Evolutionary conservation across 2,888 invertebrate genomes (phyloP).

Genomic region (Lycaena phlaeas): DNA sequence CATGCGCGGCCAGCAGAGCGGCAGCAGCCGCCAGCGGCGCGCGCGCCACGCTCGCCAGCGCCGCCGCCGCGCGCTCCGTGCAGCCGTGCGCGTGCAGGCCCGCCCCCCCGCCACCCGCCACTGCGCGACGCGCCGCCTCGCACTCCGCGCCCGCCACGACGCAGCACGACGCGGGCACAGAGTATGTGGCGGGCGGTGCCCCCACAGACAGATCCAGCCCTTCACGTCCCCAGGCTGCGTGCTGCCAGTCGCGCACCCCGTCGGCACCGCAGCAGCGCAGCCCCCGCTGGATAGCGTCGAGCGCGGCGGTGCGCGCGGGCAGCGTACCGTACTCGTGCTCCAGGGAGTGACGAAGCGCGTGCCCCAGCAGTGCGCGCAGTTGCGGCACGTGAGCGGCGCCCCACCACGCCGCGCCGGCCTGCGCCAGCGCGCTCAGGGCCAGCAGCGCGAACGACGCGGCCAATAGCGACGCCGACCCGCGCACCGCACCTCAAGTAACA

Average conservation of each 20-base stretch:
- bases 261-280: slow-evolving; percentile 95
- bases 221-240: slow-evolving; percentile 34
- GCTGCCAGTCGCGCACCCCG: slow-evolving; percentile 92
- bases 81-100: slow-evolving; percentile 39
- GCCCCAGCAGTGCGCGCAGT: slow-evolving; percentile 35
- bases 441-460: slow-evolving; percentile 50
- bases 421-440: slow-evolving; percentile 48
- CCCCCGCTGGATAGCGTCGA: slow-evolving; percentile 61
- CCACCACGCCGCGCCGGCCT: slow-evolving; percentile 56
- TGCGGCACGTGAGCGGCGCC: slow-evolving; percentile 50
- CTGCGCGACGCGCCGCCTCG: slow-evolving; percentile 33
- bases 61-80: slow-evolving; percentile 35
- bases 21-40: slow-evolving; percentile 39
- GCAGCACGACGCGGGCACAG: slow-evolving; percentile 53
- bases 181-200: slow-evolving; percentile 41
- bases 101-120: slow-evolving; percentile 25
- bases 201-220: slow-evolving; percentile 48
- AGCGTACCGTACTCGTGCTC: slow-evolving; percentile 44
- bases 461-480: slow-evolving; percentile 41
- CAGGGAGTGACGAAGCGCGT: slow-evolving; percentile 35
- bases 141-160: slow-evolving; percentile 23
- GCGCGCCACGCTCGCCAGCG: slow-evolving; percentile 32
- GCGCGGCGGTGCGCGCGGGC: slow-evolving; percentile 39
- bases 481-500: slow-evolving; percentile 36
- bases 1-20: slow-evolving; percentile 47